Evolutionary conservation across 1,140 invertebrate genomes (phyloP), one percentile per base, ranked within the genome.

Genomic region (Nephotettix cincticeps): DNA sequence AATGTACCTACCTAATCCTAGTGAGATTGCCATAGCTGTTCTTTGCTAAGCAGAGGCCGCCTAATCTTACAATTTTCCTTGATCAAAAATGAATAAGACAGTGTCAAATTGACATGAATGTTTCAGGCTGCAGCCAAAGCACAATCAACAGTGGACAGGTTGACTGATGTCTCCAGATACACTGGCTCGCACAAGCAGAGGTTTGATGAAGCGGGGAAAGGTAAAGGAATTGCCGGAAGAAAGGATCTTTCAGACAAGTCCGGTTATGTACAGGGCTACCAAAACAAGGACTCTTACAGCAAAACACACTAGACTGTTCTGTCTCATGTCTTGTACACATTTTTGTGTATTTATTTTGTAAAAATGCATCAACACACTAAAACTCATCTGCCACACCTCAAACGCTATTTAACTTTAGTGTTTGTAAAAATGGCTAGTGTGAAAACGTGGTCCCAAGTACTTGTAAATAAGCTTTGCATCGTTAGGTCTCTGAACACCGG

Each of bases 91-190:
- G n/a, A n/a, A n/a, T n/a, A n/a, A n/a, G n/a, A n/a, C n/a, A n/a
- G n/a, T n/a, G n/a, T n/a, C n/a, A n/a, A n/a, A n/a, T n/a, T n/a
- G n/a, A n/a, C n/a, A n/a, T n/a, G n/a, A n/a, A n/a, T 36, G 4
- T 36, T 36, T 36, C 69, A 68, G 65, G 30, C 14, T 27, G 47
- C 40, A 56, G 27, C 25, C 6, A 71, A 45, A 30, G 43, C 45
- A 1, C 66, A 63, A 14, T 64, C 51, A 17, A 65, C 93, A 2
- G 91, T 97, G 1, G 92, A 94, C 69, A 85, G 95, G 67, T 79
- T 99, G 73, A 98, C 96, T 9, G 94, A 96, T 78, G 88, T 92
- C 2, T 91, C 88, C 69, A 95, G 94, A 79, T 97, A 95, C 81
- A 96, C 94, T 0, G 95, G 94, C 6, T 94, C 93, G 0, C 93